Conservation (phyloP, 2,888 invertebrate species). For the Cryptocheilus praepositus region DNA sequence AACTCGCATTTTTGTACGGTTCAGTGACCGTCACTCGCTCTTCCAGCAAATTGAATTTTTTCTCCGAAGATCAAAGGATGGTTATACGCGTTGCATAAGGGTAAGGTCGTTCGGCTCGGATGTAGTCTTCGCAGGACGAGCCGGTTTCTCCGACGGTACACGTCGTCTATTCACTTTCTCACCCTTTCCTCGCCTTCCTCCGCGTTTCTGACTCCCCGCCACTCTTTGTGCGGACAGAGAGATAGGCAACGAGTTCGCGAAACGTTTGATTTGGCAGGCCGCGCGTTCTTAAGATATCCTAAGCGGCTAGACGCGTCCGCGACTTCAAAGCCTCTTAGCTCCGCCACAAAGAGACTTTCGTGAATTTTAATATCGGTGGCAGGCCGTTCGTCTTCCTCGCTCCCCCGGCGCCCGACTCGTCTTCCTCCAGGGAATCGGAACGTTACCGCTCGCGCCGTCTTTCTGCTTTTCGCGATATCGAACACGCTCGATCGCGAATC, state of each 20-base stretch:
- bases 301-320: not conserved
- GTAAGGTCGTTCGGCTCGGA: conserved; percentile 1
- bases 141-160: not conserved
- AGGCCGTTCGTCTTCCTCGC: not conserved
- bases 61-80: conserved; percentile 65
- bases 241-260: not conserved
- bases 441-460: too few relatives aligned
- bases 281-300: conserved; percentile 2
- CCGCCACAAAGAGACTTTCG: conserved; percentile 3
- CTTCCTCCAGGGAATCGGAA: not conserved
- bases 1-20: conserved; percentile 53
- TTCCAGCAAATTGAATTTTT: conserved; percentile 71
- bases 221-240: conserved; percentile 25
- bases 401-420: not conserved
- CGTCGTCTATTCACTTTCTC: conserved; percentile 1
- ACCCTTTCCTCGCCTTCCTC: too few relatives aligned
- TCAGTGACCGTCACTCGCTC: conserved; percentile 68
- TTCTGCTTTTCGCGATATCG: not conserved
- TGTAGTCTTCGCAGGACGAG: not conserved
- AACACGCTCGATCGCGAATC: conserved; percentile 1
- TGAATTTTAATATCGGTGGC: conserved; percentile 4
- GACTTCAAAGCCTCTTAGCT: conserved; percentile 4
- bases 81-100: not conserved
- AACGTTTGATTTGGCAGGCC: conserved; percentile 8
- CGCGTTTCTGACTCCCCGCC: not conserved